Conservation (phyloP, 1,140 invertebrate species). For the Bilobella aurantiaca region DNA sequence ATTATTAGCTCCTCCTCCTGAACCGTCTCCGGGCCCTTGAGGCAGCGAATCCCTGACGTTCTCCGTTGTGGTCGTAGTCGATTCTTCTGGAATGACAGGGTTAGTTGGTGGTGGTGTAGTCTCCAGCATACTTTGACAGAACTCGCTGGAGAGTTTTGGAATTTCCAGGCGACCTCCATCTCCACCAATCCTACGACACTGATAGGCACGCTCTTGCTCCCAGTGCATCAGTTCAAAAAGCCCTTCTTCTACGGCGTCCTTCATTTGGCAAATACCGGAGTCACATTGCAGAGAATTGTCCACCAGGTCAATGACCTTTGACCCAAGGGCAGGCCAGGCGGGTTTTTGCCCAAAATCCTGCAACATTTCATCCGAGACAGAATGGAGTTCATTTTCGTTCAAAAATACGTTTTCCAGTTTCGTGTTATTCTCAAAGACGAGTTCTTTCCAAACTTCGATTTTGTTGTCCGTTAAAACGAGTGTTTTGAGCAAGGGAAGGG, state of each 20-base stretch:
- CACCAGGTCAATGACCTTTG: slow-evolving; percentile 13
- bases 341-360: slow-evolving; percentile 19
- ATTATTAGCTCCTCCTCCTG: too few relatives aligned
- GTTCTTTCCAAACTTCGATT: slow-evolving; percentile 43
- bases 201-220: neutral
- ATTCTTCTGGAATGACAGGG: neutral
- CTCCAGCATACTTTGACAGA: neutral
- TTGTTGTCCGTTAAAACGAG: slow-evolving; percentile 44
- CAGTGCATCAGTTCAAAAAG: neutral
- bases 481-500: neutral
- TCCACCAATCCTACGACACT: neutral
- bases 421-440: slow-evolving; percentile 39
- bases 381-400: slow-evolving; percentile 44
- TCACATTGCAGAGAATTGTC: slow-evolving; percentile 47
- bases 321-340: neutral
- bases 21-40: too few relatives aligned
- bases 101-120: neutral
- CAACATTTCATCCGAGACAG: slow-evolving; percentile 25
- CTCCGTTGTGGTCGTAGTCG: neutral
- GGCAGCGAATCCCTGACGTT: neutral
- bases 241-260: slow-evolving; percentile 37
- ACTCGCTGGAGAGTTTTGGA: neutral
- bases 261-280: slow-evolving; percentile 43
- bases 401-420: slow-evolving; percentile 42
- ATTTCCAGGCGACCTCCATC: neutral